Base-by-base conservation (phyloP, 1,140 invertebrate species). In the Berghia stephanieae region DNA sequence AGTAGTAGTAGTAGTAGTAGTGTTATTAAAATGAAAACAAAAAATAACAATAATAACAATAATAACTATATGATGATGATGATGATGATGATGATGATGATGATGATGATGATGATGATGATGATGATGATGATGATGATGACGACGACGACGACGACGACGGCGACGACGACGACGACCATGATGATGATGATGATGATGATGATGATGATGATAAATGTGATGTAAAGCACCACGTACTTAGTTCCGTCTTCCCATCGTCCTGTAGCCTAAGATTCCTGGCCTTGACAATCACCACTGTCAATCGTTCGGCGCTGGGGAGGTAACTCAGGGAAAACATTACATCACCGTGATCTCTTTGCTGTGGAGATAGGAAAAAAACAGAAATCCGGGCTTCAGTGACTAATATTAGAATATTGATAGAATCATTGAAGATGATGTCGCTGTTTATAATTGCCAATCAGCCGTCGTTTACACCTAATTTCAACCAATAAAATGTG, bases 271-370 rank as follows among this genome's bases (percentile, higher is more conserved):
- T 82, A 46, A 96, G 89, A 89, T 96, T 96, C 78, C 94, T 92
- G 0, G 95, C 95, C 88, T 96, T 95, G 82, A 95, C 91, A 2
- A 96, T 91, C 2, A 95, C 93, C 1, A 96, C 93, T 0, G 95
- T 96, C 0, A 96, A 90, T 70, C 95, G 91, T 86, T 96, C 95
- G 24, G 95, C 95, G 69, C 94, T 95, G 2, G 95, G 95, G 55
- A 96, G 89, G 86, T 96, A 96, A 75, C 94, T 95, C 4, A 96
- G 89, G 4, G 95, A 96, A 49, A 96, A 90, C 69, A 96, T 89
- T 27, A 96, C 89, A 84, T 96, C 95, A 24, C 88, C 88, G 31
- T 83, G 63, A 44, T 86, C 85, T 60, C 80, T 78, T 46, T 86
- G 68, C 82, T 85, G 77, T 34, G 80, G 75, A 73, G 63, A 52